Percentiles rank a stretch among this genome's conserved stretches.
These are phyloP conservation scores for Ferdinandea cuprea DNA, from an alignment of 2,888 invertebrate species.

Conservation along the genomic window DNA sequence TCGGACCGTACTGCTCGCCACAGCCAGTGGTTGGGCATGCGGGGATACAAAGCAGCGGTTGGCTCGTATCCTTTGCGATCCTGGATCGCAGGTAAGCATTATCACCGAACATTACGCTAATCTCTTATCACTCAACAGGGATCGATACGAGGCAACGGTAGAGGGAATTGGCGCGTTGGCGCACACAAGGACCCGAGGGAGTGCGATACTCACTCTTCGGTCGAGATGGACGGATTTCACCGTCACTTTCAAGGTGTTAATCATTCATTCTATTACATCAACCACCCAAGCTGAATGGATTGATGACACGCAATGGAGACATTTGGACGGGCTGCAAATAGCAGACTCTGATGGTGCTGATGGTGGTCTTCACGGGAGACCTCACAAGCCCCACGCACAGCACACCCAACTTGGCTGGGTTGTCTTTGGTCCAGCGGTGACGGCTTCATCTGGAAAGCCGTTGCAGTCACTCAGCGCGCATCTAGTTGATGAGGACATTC, in stretches of 20 bases:
- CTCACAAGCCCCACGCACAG: not conserved
- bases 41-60: no score
- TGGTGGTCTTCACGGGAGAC: not conserved
- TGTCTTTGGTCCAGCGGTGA: no score
- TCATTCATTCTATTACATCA: not conserved
- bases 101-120: constrained; percentile 49
- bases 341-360: not conserved
- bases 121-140: constrained; percentile 34
- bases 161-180: constrained; percentile 39
- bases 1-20: no score
- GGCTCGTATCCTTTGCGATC: constrained; percentile 36
- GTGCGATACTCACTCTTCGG: constrained; percentile 18
- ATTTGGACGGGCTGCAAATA: not conserved
- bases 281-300: not conserved
- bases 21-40: no score
- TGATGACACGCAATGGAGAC: not conserved
- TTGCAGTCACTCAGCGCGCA: no score
- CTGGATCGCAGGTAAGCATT: constrained; percentile 63
- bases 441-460: no score
- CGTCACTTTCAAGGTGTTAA: not conserved
- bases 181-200: constrained; percentile 7
- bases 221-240: not conserved
- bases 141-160: constrained; percentile 17
- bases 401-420: not conserved
- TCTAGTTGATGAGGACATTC: no score